Percentiles rank a stretch among this genome's conserved stretches.
Evolutionary conservation across 2,888 invertebrate genomes (phyloP).

Genomic region (Drosophila mimica): DNA sequence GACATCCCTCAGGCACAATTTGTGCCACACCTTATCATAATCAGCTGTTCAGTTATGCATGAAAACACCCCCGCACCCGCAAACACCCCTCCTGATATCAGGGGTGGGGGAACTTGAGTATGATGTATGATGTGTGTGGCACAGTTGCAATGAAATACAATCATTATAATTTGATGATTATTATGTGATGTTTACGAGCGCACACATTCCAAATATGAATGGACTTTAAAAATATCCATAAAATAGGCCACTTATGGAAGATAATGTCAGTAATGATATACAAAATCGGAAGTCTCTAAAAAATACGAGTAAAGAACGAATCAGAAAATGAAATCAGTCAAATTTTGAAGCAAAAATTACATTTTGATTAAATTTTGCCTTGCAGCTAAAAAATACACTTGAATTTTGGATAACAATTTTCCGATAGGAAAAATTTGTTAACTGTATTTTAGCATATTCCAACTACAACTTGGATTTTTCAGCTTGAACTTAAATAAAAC

Average conservation of each 20-base stretch:
- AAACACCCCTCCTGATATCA: background rate
- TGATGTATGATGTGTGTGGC: conserved; percentile 73
- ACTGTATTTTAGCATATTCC: background rate
- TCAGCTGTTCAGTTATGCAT: conserved; percentile 73
- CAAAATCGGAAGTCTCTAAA: background rate
- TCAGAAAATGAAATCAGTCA: background rate
- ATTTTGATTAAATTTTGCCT: background rate
- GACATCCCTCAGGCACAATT: background rate
- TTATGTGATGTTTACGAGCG: conserved; percentile 36
- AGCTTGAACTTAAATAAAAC: conserved; percentile 36
- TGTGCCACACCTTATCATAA: conserved; percentile 9
- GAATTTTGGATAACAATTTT: background rate
- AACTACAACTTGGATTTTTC: conserved; percentile 24
- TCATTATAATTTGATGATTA: conserved; percentile 66
- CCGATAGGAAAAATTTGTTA: background rate
- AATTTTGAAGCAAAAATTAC: background rate
- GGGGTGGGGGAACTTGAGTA: conserved; percentile 38
- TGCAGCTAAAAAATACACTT: too few relatives aligned
- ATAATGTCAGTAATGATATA: background rate
- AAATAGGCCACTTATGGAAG: background rate
- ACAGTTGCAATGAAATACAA: conserved; percentile 62
- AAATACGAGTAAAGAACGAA: too few relatives aligned
- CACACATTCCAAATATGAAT: conserved; percentile 1
- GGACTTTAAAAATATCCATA: conserved; percentile 12
- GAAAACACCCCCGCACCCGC: conserved; percentile 15